Evolutionary conservation across 2,113 vertebrate species (phyloP), one percentile per base, ranked within the genome.

Genomic region (Cryptomyrus ogoouensis): DNA sequence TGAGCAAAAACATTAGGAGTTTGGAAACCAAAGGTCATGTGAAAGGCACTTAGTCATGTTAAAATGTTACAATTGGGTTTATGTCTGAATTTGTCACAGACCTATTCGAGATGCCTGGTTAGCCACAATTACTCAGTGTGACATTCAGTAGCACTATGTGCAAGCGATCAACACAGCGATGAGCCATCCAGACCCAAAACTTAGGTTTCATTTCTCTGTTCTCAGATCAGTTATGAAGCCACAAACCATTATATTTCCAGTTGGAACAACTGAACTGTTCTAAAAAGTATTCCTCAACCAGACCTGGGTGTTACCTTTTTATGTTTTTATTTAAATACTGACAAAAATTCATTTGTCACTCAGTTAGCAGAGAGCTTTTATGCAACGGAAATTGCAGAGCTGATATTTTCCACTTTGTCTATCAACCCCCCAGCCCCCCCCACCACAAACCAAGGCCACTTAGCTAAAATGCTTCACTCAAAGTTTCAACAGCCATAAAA

Each of bases 1-100:
- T 80, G 53, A 62, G 52, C 1, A 24, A 42, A 44, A 62, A 58
- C 17, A 15, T 24, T 0, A 62, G 42, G 19, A 46, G 6, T 24
- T 6, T 66, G 19, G 24, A 39, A 56, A 56, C 74, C 35, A 89
- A 53, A 53, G 49, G 58, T 17, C 3, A 83, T 50, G 5, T 3
- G 7, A 35, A 77, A 88, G 39, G 46, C 24, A 35, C 74, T 27
- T 85, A 62, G 31, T 46, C 89, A 89, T 80, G 46, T 62, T 49
- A 31, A 84, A 56, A 83, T 56, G 74, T 24, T 39, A 58, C 12
- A 21, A 53, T 31, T 39, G n/a, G 7, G 50, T 58, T 80, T 56
- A 56, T 87, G 9, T 53, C 42, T 83, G 93, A 89, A 93, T 95
- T 95, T 94, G 92, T 88, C 89, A 94, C 80, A 93, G 90, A 91